Conservation (phyloP, 1,140 invertebrate species). For the Heliothis virescens region DNA sequence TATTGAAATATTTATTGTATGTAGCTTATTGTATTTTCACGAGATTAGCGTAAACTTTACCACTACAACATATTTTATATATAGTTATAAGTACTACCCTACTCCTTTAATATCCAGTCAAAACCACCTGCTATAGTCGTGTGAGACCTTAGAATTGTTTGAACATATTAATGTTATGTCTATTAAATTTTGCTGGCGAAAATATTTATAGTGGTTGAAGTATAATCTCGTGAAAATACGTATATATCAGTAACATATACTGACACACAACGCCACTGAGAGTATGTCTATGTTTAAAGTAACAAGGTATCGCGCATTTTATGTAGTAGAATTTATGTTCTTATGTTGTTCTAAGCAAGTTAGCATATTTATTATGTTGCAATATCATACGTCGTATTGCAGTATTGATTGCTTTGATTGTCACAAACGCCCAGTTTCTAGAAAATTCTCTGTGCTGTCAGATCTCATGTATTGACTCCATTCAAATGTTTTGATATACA, state of each 20-base stretch:
- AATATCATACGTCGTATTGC: neutral
- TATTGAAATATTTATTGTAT: neutral
- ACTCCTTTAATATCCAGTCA: no score
- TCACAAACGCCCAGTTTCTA: neutral
- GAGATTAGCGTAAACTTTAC: no score
- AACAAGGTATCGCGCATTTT: neutral
- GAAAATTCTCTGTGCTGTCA: neutral
- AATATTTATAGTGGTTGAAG: no score
- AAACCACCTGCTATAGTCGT: no score
- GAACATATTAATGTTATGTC: no score
- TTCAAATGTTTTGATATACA: no score
- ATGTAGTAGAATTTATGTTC: neutral
- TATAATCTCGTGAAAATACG: neutral
- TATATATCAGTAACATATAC: neutral
- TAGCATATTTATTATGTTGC: slow-evolving; percentile 5
- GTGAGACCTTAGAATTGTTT: no score
- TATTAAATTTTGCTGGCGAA: no score
- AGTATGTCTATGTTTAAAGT: neutral
- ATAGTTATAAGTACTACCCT: no score
- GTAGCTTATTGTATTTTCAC: no score
- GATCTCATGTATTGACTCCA: neutral
- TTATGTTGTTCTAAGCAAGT: slow-evolving; percentile 3
- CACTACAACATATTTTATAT: no score
- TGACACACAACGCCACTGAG: slow-evolving; percentile 6
- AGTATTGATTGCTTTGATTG: neutral